phyloP scores from a whole-genome alignment of 2,113 vertebrate species.

The Clinocottus analis region DNA sequence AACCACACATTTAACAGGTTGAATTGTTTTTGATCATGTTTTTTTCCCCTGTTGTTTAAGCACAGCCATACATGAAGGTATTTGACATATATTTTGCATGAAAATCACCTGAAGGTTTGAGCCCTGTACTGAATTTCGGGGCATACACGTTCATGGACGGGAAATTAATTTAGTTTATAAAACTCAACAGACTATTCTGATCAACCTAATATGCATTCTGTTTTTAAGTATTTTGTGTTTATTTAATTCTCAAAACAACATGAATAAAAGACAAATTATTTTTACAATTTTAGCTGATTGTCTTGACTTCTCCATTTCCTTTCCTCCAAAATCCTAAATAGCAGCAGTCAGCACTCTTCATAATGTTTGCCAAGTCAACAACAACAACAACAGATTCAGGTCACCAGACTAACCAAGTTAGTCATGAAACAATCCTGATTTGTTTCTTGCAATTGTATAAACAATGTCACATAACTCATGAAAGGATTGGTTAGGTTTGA shows the following conservation, averaged over 20 bases:
- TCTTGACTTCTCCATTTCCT: not conserved
- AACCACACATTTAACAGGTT: slow-evolving; percentile 26
- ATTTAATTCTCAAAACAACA: not conserved
- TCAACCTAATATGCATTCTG: not conserved
- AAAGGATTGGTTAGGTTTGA: too few relatives aligned
- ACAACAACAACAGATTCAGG: not conserved
- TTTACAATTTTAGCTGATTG: not conserved
- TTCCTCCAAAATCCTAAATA: too few relatives aligned
- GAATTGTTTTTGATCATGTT: slow-evolving; percentile 22
- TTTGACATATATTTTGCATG: not conserved
- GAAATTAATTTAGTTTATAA: not conserved
- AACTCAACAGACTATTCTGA: not conserved
- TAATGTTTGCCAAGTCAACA: not conserved
- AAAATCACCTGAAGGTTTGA: not conserved
- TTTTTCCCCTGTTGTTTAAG: not conserved
- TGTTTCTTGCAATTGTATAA: too few relatives aligned
- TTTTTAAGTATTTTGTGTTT: not conserved
- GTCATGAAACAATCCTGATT: not conserved
- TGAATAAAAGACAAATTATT: not conserved
- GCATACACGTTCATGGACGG: too few relatives aligned
- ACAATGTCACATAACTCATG: too few relatives aligned
- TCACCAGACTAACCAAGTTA: not conserved
- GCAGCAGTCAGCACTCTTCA: too few relatives aligned
- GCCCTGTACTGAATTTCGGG: not conserved
- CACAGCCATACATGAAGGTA: not conserved